Evolutionary conservation across 2,113 vertebrate species (phyloP).

Genomic region (Oophaga pumilio): DNA sequence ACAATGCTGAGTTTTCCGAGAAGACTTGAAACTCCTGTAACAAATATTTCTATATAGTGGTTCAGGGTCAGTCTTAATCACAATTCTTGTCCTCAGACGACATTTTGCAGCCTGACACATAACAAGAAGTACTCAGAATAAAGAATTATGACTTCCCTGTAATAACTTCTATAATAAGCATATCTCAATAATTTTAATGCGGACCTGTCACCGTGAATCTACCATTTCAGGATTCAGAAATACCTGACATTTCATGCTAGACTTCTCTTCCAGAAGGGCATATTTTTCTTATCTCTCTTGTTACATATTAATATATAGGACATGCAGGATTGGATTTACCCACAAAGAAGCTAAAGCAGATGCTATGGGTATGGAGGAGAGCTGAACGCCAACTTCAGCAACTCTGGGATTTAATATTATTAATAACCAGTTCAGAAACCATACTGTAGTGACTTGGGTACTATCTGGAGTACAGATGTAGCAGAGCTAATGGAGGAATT

Average conservation of each 20-base stretch:
- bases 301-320: constrained; percentile 13
- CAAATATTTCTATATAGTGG: background rate
- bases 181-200: constrained; percentile 18
- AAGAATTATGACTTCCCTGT: background rate
- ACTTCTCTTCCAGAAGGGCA: background rate
- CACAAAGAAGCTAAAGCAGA: background rate
- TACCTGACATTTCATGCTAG: constrained; percentile 20
- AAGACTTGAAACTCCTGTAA: background rate
- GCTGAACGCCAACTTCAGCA: background rate
- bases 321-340: background rate
- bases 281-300: constrained; percentile 6
- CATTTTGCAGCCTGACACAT: background rate
- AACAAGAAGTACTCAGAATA: background rate
- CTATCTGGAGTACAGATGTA: background rate
- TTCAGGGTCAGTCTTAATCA: background rate
- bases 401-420: background rate
- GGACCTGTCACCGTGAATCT: constrained; percentile 8
- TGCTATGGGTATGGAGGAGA: background rate
- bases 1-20: background rate
- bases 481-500: background rate
- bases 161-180: constrained; percentile 27
- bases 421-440: background rate
- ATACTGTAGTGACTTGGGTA: background rate
- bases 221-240: background rate
- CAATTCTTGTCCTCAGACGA: background rate